Base-by-base conservation (phyloP, 2,888 invertebrate genomes). In the Aplocera efformata region DNA sequence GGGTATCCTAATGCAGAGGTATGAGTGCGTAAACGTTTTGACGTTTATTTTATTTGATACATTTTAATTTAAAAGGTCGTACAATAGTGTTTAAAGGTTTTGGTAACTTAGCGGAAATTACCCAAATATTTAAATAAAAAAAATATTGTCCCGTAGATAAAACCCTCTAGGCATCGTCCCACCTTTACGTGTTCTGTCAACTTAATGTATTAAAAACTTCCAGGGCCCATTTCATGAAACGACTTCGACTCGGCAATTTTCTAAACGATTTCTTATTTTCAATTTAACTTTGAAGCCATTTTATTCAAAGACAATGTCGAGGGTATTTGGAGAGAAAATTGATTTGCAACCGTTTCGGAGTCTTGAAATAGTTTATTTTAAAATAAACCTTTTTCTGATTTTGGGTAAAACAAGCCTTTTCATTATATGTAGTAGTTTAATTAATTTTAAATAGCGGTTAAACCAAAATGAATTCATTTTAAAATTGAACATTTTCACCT, bases 201-300 rank as follows among this genome's bases (percentile, higher is more conserved):
- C 49, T 51, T 43, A 51, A 51, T 48, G 45, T 54, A 51, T 54
- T 54, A 46, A 54, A 51, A 54, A 51, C 45, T 54, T 54, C 49
- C 49, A 36, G 29, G 27, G 43, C 35, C 45, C 47, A 48, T 51
- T 49, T 39, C 44, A 25, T 26, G 26, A 11, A 49, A 54, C 41
- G 48, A 50, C 42, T 53, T 47, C 26, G 40, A 41, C 40, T 46
- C 24, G 26, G 48, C 49, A 50, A 52, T 55, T 52, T 55, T 50
- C 40, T 47, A 48, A 52, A 40, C 55, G 50, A 50, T 55, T 52
- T 46, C 52, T 52, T 54, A 52, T 50, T 55, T 55, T 55, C 52
- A 52, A 55, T 52, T 55, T 50, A 52, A 55, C 42, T 52, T 52
- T 32, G 42, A 41, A 50, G 48, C 34, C 36, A 42, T 52, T 50